phyloP scores from a whole-genome alignment of 1,140 invertebrate genomes.

The Apis dorsata region DNA sequence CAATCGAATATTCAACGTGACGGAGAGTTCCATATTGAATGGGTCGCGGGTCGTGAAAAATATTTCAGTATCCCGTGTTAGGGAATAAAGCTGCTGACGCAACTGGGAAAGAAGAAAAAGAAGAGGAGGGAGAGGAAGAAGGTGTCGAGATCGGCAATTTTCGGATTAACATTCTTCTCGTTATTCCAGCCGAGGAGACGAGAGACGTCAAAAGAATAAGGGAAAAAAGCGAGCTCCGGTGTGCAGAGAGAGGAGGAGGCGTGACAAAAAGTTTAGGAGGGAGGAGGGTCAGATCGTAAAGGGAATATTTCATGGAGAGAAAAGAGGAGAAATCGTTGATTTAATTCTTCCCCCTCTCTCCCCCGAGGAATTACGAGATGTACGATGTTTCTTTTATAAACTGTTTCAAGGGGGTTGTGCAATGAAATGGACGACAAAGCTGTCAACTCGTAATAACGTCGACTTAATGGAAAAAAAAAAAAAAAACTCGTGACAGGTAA shows the following conservation, averaged over 20 bases:
- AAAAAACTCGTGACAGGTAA: background rate
- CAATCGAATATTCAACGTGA: slow-evolving; percentile 39
- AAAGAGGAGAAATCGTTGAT: slow-evolving; percentile 10
- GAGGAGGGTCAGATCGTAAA: background rate
- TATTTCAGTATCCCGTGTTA: background rate
- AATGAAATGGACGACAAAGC: background rate
- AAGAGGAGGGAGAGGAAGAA: background rate
- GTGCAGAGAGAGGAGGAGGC: background rate
- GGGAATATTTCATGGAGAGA: background rate
- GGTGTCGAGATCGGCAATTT: slow-evolving; percentile 43
- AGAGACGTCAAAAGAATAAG: background rate
- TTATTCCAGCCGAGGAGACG: slow-evolving; percentile 5
- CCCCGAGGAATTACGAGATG: background rate
- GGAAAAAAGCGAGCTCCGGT: too few species aligned
- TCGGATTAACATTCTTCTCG: slow-evolving; percentile 36
- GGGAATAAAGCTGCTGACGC: slow-evolving; percentile 18
- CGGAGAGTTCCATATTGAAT: slow-evolving; percentile 13
- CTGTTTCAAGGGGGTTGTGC: too few species aligned
- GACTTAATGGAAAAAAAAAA: too few species aligned
- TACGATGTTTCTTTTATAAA: background rate
- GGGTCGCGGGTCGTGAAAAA: background rate
- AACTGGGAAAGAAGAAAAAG: background rate
- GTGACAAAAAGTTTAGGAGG: background rate
- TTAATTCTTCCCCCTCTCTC: background rate
- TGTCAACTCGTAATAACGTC: background rate